Evolutionary conservation across 2,113 vertebrate genomes (phyloP), one percentile per base, ranked within the genome.

Genomic region (Picathartes gymnocephalus): DNA sequence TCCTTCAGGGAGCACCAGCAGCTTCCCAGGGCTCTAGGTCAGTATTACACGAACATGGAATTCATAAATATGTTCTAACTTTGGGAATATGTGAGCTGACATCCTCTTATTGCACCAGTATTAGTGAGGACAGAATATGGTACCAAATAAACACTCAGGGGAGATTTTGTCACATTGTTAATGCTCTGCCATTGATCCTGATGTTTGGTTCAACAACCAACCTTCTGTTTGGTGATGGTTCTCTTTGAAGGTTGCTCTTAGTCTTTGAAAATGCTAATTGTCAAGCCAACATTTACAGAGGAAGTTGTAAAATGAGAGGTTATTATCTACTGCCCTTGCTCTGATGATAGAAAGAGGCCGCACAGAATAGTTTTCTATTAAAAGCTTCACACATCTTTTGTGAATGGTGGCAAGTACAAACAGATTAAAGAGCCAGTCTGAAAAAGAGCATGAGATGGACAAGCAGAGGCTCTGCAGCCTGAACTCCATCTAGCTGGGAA

Each of bases 201-300:
- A 93, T 53, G 72, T 76, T 93, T 83, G 65, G 86, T 58, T 86
- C 21, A 0, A 96, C 94, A 94, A 79, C 37, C 95, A 86, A 9
- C 80, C 82, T 90, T 81, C 90, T 95, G 86, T 95, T 95, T 93
- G 76, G 76, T 78, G 60, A 86, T 45, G 35, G 76, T n/a, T 92
- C 90, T 57, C 93, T 97, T 97, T 97, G 94, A 97, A 96, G 88
- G 82, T 44, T 78, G 72, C 65, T 81, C 82, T 93, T n/a, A 86
- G 64, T 72, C 96, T 95, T 95, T 96, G 94, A 96, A 96, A 96
- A 92, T 51, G 37, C 76, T 96, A 96, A 95, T 95, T 97, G 86
- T 93, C 95, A 90, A 94, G 77, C 72, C 88, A 96, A 78, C 90
- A 69, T 97, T 97, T 96, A 96, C 94, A 96, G 86, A 96, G 95